Evolutionary conservation across 1,140 invertebrate genomes (phyloP), one percentile per base, ranked within the genome.

Genomic region (Diploscapter pachys): DNA sequence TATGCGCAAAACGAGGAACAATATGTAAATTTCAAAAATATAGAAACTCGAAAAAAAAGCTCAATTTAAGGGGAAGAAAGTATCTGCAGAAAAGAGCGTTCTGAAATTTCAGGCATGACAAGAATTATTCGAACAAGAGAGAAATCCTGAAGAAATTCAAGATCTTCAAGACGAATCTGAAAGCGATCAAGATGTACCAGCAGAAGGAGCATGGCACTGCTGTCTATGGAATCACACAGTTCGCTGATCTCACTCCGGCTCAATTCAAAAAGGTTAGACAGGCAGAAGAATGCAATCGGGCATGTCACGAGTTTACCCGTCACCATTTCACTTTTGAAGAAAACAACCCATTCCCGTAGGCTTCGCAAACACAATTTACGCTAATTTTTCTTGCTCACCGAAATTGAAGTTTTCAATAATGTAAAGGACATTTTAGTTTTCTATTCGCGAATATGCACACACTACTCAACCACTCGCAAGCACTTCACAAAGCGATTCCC

Each of bases 131-230:
- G 3, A 88, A 88, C 61, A 83, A 88, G 51, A 81, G 89, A 53
- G 92, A 95, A 86, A 90, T 91, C 75, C 85, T 89, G 49, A 87
- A 88, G 74, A 88, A 94, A 51, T 91, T 92, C 74, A 83, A 89
- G 49, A 91, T 96, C 64, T 99, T 96, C 86, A 89, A 89, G 76
- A 86, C 90, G 1, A 99, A 98, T 86, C 88, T 97, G 83, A 89
- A 90, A 73, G 91, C 89, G 64, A 92, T 94, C 56, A 87, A 91
- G 72, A 86, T 90, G 66, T 85, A 96, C 3, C 93, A 95, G 82
- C 87, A 89, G 54, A 89, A 90, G 61, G 96, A 98, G 84, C 76
- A 89, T 84, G 93, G 93, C 59, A 93, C 92, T n/a, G 96, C 92
- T 49, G 88, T 84, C 50, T 99, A 98, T 86, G 95, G 94, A 3